A percentile compares a stretch with the other conserved stretches of the same genome.
phyloP scores from a whole-genome alignment of 2,113 vertebrate species.

The Callospermophilus lateralis region DNA sequence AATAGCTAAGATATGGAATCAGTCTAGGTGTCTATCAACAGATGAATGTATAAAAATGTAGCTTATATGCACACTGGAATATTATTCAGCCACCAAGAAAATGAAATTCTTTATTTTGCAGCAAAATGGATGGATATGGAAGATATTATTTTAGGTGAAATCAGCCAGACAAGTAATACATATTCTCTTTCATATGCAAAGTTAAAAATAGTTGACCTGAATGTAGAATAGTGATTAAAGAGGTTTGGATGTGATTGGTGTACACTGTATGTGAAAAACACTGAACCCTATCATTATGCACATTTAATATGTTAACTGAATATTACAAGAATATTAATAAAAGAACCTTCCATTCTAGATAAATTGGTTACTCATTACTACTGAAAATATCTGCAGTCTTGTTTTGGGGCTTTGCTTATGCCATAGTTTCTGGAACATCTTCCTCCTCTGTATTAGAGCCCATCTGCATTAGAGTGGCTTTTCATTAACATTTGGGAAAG shows the following conservation, averaged over 20 bases:
- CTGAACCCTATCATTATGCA: neutral
- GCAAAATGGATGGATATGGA: no score
- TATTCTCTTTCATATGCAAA: neutral
- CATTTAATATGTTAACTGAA: neutral
- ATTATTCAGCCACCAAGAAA: no score
- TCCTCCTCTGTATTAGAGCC: neutral
- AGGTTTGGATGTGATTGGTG: neutral
- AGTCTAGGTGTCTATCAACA: no score
- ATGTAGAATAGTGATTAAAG: neutral
- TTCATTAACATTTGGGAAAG: neutral
- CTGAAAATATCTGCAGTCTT: neutral
- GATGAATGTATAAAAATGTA: no score
- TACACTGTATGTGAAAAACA: neutral
- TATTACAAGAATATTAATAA: neutral
- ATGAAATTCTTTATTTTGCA: no score
- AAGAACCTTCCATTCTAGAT: neutral
- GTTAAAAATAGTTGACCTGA: neutral
- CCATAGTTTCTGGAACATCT: constrained; percentile 13
- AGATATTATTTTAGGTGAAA: no score
- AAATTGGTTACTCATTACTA: neutral
- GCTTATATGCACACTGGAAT: no score
- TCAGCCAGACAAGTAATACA: no score
- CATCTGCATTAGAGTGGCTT: neutral
- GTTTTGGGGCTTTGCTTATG: neutral
- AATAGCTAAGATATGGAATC: no score